These are phyloP conservation scores for Nematostella vectensis DNA, from an alignment of 92 coral and sea anemone genomes.

Conservation along the genomic window DNA sequence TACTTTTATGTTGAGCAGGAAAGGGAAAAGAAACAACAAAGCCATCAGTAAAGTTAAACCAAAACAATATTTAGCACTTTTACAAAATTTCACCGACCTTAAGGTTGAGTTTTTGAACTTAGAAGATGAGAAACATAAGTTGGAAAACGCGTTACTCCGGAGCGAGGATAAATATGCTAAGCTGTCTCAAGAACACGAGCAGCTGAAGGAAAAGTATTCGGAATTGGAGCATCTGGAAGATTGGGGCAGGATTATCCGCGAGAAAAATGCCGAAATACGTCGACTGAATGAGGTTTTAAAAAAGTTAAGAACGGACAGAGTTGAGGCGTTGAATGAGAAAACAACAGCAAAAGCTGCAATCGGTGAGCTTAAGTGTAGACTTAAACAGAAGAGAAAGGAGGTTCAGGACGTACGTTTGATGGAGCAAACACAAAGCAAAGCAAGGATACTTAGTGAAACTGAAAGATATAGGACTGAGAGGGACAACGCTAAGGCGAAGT, in stretches of 20 bases:
- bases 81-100: slow-evolving; percentile 4
- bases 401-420: slow-evolving; percentile 49
- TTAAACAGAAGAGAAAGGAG: slow-evolving; percentile 47
- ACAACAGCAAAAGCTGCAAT: slow-evolving; percentile 50
- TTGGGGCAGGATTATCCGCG: slow-evolving; percentile 76
- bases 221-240: slow-evolving; percentile 42
- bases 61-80: slow-evolving; percentile 10
- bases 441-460: slow-evolving; percentile 74
- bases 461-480: slow-evolving; percentile 74
- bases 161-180: slow-evolving; percentile 14
- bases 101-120: slow-evolving; percentile 9
- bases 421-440: slow-evolving; percentile 74
- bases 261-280: slow-evolving; percentile 60
- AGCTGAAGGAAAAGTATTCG: slow-evolving; percentile 30
- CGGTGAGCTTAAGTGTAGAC: slow-evolving; percentile 59
- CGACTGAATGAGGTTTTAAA: slow-evolving; percentile 52
- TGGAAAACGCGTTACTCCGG: slow-evolving; percentile 22
- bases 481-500: slow-evolving; percentile 50
- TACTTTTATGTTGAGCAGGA: not conserved
- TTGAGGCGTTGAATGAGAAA: slow-evolving; percentile 59
- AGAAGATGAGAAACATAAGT: slow-evolving; percentile 13
- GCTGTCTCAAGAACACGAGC: slow-evolving; percentile 33
- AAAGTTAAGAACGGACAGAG: slow-evolving; percentile 66
- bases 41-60: not conserved
- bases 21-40: slow-evolving; percentile 3